Conservation (phyloP, 2,113 vertebrate species). For the Madoqua kirkii region DNA sequence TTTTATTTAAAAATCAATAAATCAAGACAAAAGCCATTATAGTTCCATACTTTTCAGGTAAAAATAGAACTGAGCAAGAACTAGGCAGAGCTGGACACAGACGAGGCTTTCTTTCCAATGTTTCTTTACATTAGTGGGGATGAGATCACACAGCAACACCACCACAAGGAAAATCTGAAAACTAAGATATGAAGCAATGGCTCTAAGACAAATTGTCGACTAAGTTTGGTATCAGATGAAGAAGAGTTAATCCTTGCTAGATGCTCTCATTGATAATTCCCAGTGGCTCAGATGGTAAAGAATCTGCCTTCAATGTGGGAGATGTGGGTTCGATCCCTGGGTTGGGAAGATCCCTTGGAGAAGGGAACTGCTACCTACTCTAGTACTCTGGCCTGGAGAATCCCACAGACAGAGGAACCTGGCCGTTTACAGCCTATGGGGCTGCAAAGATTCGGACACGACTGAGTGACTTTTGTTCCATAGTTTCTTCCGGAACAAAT, state of each 20-base stretch:
- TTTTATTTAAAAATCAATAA: neutral
- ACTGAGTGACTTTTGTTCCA: neutral
- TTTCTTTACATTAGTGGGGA: neutral
- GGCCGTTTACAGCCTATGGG: neutral
- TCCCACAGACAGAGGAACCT: neutral
- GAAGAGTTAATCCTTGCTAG: neutral
- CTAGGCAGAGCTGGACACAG: neutral
- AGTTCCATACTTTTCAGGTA: neutral
- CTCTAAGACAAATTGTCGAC: neutral
- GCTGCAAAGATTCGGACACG: neutral
- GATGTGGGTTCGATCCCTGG: neutral
- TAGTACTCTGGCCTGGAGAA: neutral
- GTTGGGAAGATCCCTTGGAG: neutral
- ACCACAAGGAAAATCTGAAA: neutral
- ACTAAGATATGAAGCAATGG: neutral
- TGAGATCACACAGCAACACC: neutral
- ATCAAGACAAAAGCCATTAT: neutral
- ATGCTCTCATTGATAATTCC: neutral
- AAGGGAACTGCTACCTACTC: neutral
- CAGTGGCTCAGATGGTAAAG: neutral
- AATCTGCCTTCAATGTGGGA: neutral
- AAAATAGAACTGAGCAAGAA: constrained; percentile 7
- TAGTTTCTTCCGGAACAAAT: neutral
- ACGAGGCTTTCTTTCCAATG: neutral
- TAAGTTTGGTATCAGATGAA: neutral